Evolutionary conservation across 2,113 vertebrate species (phyloP).

Genomic region (Pygoscelis adeliae): DNA sequence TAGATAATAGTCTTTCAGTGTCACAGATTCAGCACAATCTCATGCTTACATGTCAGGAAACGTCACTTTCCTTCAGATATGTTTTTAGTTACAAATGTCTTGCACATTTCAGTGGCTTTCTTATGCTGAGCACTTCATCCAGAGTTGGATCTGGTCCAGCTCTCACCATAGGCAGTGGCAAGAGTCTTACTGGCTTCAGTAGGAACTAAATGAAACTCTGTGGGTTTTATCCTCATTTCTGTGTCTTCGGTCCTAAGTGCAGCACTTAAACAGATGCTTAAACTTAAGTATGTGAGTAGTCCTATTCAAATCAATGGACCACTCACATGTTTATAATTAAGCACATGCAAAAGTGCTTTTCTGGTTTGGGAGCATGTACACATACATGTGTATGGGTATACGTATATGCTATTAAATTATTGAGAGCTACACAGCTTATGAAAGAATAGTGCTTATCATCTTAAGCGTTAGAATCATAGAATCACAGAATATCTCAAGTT

Average conservation of each 20-base stretch:
- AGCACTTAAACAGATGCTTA: not conserved
- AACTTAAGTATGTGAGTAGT: not conserved
- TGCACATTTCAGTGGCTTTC: not conserved
- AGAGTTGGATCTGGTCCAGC: not conserved
- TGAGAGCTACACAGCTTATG: not conserved
- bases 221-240: not conserved
- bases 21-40: not conserved
- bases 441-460: not conserved
- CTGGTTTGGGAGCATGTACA: not conserved
- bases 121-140: not conserved
- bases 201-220: not conserved
- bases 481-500: not conserved
- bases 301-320: not conserved
- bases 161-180: not conserved
- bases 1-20: not conserved
- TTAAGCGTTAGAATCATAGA: not conserved
- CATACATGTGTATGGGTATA: not conserved
- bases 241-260: not conserved
- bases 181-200: not conserved
- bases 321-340: not conserved
- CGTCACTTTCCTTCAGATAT: not conserved
- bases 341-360: not conserved
- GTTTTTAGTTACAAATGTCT: not conserved
- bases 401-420: not conserved
- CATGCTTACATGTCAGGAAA: not conserved